Evolutionary conservation across 1,140 invertebrate species (phyloP), one percentile per base, ranked within the genome.

Genomic region (Tetramorium parvispinum): DNA sequence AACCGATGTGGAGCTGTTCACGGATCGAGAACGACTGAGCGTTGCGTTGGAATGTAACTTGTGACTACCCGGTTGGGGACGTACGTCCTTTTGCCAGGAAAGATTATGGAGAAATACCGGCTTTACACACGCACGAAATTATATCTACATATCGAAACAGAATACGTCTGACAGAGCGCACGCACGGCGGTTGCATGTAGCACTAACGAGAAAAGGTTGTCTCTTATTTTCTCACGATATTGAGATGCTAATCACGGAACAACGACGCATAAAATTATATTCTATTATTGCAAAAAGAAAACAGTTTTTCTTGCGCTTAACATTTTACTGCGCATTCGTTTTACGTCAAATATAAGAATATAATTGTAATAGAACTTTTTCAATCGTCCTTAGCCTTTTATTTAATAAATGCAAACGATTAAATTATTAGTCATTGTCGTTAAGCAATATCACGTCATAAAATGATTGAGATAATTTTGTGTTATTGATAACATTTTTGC

Each of bases 21-120:
- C 40, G 16, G 18, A 78, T 8, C 2, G 24, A 49, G 57, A 63
- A 78, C 40, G 24, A 78, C 57, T 78, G 57, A 78, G 6, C 8
- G 11, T 49, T 46, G 13, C 16, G 2, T 43, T 76, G 37, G 3
- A 27, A 18, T 8, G 51, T 53, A 53, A n/a, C 18, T 18, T 49
- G 13, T 13, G 0, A 16, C 5, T 16, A 53, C 18, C 0, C 18
- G 51, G 18, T 37, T 37, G 11, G 1, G n/a, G 27, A 75, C 27
- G 16, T 75, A 37, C 5, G 18, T 37, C 18, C 21, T 49, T 27
- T 46, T 49, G 7, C 16, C 11, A 21, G n/a, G 0, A 75, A 73
- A 2, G 32, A 37, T 37, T 57, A 24, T 57, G 16, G 13, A 75
- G n/a, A 18, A 40, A 40, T 57, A 40, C 13, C 1, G 8, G 53